phyloP scores from a whole-genome alignment of 2,888 invertebrate genomes.

The Lissonota sp. region DNA sequence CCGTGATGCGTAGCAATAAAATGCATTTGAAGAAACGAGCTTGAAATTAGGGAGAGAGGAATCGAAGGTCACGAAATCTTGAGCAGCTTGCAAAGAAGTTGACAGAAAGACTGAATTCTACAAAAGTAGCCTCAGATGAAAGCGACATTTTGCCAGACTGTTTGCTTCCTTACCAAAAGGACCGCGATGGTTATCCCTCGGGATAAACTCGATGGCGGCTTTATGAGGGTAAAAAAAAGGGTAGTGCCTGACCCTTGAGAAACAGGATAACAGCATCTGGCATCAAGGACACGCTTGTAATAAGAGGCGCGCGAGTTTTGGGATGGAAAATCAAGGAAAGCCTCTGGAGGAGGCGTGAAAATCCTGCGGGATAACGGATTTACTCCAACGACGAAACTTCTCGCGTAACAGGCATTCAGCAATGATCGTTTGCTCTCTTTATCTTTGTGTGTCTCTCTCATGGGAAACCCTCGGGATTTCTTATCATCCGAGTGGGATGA shows the following conservation, averaged over 20 bases:
- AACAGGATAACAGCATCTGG: constrained; percentile 79
- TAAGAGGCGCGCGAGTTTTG: background rate
- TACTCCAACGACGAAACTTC: constrained; percentile 72
- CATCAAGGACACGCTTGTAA: constrained; percentile 56
- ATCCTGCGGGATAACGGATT: constrained; percentile 64
- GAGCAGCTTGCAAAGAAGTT: too few relatives aligned
- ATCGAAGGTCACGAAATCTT: too few relatives aligned
- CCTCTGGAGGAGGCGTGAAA: constrained; percentile 45
- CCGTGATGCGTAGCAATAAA: too few relatives aligned
- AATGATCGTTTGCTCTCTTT: constrained; percentile 5
- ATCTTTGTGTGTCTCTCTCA: background rate
- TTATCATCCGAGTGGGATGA: constrained; percentile 27
- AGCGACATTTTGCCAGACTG: too few relatives aligned
- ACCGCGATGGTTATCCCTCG: background rate
- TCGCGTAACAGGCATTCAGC: constrained; percentile 74
- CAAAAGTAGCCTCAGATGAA: too few relatives aligned
- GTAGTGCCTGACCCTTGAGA: constrained; percentile 81
- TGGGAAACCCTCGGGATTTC: constrained; percentile 1
- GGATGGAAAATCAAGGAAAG: constrained; percentile 7
- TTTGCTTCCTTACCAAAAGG: background rate
- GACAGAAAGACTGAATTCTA: too few relatives aligned
- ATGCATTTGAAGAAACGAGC: too few relatives aligned
- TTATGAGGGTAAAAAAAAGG: constrained; percentile 78
- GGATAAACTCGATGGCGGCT: constrained; percentile 33
- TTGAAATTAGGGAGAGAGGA: too few relatives aligned